Percentiles rank a stretch among this genome's conserved stretches.
phyloP scores from a whole-genome alignment of 2,113 vertebrate genomes.

The Ursus arctos region DNA sequence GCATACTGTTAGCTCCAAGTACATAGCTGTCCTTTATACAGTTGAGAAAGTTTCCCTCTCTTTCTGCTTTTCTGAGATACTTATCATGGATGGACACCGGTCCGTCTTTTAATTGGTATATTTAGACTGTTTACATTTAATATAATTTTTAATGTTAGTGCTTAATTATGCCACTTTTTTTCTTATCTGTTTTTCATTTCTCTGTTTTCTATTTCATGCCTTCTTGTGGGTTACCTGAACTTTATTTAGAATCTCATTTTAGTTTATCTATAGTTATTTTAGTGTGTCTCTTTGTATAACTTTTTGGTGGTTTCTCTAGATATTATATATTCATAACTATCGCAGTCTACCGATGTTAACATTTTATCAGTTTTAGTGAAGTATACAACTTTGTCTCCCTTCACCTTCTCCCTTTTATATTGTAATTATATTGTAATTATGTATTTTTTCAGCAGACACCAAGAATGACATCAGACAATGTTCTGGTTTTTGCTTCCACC shows the following conservation, averaged over 20 bases:
- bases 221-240: background rate
- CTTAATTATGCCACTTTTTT: background rate
- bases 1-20: background rate
- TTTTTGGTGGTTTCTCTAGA: background rate
- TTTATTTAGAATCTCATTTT: background rate
- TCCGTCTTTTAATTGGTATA: background rate
- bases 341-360: background rate
- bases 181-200: background rate
- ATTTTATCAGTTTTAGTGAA: background rate
- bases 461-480: background rate
- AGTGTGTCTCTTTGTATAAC: background rate
- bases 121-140: background rate
- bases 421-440: background rate
- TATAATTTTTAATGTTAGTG: background rate
- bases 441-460: background rate
- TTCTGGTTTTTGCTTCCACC: background rate
- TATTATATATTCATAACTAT: background rate
- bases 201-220: background rate
- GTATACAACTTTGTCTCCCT: background rate
- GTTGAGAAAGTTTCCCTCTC: background rate
- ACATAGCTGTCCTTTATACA: background rate
- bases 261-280: background rate
- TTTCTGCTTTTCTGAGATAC: background rate
- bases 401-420: background rate
- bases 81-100: background rate